These are phyloP conservation scores for Nasonovia ribisnigri DNA, from an alignment of 2,888 invertebrate species.

Conservation along the genomic window DNA sequence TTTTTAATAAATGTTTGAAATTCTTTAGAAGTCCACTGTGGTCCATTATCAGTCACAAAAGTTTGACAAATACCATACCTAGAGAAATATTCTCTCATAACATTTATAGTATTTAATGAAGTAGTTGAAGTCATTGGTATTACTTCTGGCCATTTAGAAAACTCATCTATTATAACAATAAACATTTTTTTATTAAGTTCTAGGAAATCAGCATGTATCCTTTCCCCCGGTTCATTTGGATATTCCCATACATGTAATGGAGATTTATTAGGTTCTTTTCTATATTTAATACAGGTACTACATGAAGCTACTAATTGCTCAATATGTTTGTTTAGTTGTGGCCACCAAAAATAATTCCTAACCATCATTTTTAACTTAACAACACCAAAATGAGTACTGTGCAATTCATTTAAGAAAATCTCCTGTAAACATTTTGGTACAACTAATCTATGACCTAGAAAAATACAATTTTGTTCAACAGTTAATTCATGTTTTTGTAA, in stretches of 20 bases:
- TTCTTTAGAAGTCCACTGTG: conserved; percentile 14
- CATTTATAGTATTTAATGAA: conserved; percentile 10
- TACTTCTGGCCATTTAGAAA: conserved; percentile 33
- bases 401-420: conserved; percentile 49
- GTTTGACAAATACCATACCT: conserved; percentile 16
- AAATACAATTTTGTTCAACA: conserved; percentile 42
- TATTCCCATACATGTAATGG: conserved; percentile 68
- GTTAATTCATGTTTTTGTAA: conserved; percentile 43
- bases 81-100: conserved; percentile 28
- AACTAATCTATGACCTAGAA: conserved; percentile 41
- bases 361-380: conserved; percentile 61
- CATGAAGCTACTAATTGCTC: conserved; percentile 67
- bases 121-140: conserved; percentile 25
- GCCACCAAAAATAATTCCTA: conserved; percentile 67
- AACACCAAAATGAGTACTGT: conserved; percentile 61
- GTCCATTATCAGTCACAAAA: conserved; percentile 13
- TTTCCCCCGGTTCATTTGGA: conserved; percentile 64
- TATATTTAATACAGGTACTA: conserved; percentile 44
- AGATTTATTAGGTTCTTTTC: conserved; percentile 67
- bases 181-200: conserved; percentile 41
- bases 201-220: conserved; percentile 27
- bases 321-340: conserved; percentile 67
- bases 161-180: conserved; percentile 26
- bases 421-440: conserved; percentile 27
- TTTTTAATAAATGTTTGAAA: conserved; percentile 65